Percentiles rank a stretch among this genome's conserved stretches.
Conservation (phyloP, 2,113 vertebrate genomes). For the Stomatorhinus ivindoensis region DNA sequence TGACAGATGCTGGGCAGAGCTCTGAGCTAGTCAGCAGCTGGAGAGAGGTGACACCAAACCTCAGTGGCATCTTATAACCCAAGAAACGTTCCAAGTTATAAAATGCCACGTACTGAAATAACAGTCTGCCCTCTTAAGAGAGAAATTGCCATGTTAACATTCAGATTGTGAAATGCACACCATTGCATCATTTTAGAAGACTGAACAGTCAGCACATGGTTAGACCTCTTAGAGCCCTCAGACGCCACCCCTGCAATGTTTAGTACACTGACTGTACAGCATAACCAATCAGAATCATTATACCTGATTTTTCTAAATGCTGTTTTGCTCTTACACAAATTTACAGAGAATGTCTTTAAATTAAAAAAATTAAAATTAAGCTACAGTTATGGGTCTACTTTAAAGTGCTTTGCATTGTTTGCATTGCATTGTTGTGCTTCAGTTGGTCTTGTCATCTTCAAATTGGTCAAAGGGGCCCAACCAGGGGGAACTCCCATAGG, state of each 20-base stretch:
- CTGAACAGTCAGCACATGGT: background rate
- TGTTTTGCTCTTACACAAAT: background rate
- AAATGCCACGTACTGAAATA: conserved; percentile 24
- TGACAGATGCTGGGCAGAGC: conserved; percentile 10
- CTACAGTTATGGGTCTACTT: background rate
- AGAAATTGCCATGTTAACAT: background rate
- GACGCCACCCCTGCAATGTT: background rate
- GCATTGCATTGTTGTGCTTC: background rate
- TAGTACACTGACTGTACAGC: background rate
- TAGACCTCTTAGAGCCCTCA: background rate
- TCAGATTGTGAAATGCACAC: background rate
- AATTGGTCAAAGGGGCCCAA: conserved; percentile 5
- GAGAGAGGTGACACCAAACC: conserved; percentile 13
- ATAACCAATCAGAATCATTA: background rate
- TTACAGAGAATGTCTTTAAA: background rate
- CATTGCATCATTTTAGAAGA: background rate
- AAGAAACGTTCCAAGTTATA: background rate
- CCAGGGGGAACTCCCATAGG: background rate
- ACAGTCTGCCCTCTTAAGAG: background rate
- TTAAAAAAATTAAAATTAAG: background rate
- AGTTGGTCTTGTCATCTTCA: background rate
- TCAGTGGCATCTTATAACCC: background rate
- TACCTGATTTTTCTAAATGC: background rate
- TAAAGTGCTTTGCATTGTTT: background rate
- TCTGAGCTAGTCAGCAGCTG: conserved; percentile 21